A percentile compares a stretch with the other conserved stretches of the same genome.
phyloP scores from a whole-genome alignment of 1,140 invertebrate genomes.

The Hylyphantes graminicola region DNA sequence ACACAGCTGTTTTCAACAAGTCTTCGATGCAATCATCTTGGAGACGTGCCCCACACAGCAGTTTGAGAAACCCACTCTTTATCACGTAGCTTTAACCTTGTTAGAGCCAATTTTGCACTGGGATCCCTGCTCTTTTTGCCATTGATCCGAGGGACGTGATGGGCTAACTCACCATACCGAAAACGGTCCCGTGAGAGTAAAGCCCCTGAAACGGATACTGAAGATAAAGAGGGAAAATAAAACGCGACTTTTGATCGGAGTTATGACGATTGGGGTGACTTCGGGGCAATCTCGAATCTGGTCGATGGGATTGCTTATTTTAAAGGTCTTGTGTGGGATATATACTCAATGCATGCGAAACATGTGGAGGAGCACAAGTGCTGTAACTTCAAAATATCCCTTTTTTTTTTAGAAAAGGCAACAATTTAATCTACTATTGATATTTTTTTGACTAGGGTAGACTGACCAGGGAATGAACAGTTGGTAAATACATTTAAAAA shows the following conservation, averaged over 20 bases:
- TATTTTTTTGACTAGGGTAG: too few relatives aligned
- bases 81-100: slow-evolving; percentile 59
- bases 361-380: background rate
- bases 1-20: too few relatives aligned
- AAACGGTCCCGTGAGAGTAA: slow-evolving; percentile 33
- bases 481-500: too few relatives aligned
- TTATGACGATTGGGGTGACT: slow-evolving; percentile 12
- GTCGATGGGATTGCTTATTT: background rate
- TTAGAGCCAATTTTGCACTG: slow-evolving; percentile 50
- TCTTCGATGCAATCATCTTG: too few relatives aligned
- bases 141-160: slow-evolving; percentile 49
- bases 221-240: slow-evolving; percentile 4
- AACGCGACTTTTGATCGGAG: slow-evolving; percentile 19
- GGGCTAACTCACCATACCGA: background rate
- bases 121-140: background rate
- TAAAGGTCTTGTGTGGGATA: background rate
- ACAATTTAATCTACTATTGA: too few relatives aligned
- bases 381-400: too few relatives aligned
- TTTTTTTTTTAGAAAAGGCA: too few relatives aligned
- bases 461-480: too few relatives aligned
- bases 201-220: slow-evolving; percentile 28
- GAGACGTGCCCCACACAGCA: slow-evolving; percentile 12
- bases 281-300: background rate
- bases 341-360: background rate
- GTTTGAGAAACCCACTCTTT: slow-evolving; percentile 42